Base-by-base conservation (phyloP, 2,888 invertebrate genomes). In the Bellardia bayeri region DNA sequence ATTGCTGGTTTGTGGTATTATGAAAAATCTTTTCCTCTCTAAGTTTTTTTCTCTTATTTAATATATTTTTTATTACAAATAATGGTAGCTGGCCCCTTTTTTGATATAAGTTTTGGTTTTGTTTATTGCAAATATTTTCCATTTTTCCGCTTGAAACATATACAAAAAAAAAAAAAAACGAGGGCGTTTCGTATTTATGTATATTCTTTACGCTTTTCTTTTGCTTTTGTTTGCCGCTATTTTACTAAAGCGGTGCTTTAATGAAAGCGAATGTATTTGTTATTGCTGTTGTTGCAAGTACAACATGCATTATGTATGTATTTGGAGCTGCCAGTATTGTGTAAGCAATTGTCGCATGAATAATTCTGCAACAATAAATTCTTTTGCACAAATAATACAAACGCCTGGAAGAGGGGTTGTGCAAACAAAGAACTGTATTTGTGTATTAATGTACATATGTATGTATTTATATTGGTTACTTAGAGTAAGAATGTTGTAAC, bases 261-360 rank as follows among this genome's bases (percentile, higher is more conserved):
- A 68, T 23, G 16, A 33, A 49, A n/a, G 68, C 33, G 37, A 16
- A 66, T 63, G 23, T 58, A 51, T 4, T 14, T 14, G 23, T 16
- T 13, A 9, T 0, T 33, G 7, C 23, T 71, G 64, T 30, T 64
- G 37, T 30, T 49, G 51, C 68, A 54, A 91, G 13, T 45, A 45
- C 13, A 13, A 45, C 45, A n/a, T 11, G 45, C n/a, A 23, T 45
- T 7, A 4, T 42, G 13, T 74, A 89, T 89, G 90, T 90, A 91
- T 90, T 91, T 91, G 90, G 88, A 91, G 90, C 90, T 90, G 91
- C 90, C 90, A 90, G 89, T 89, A 88, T 74, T 87, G 71, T 87
- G 75, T 76, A 87, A 89, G 82, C 88, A 79, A 85, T 88, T 87
- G 71, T 85, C 61, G 83, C 82, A 83, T 82, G 85, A 85, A 86